phyloP scores from a whole-genome alignment of 2,797 vertebrate species.

The Megaceryle alcyon region DNA sequence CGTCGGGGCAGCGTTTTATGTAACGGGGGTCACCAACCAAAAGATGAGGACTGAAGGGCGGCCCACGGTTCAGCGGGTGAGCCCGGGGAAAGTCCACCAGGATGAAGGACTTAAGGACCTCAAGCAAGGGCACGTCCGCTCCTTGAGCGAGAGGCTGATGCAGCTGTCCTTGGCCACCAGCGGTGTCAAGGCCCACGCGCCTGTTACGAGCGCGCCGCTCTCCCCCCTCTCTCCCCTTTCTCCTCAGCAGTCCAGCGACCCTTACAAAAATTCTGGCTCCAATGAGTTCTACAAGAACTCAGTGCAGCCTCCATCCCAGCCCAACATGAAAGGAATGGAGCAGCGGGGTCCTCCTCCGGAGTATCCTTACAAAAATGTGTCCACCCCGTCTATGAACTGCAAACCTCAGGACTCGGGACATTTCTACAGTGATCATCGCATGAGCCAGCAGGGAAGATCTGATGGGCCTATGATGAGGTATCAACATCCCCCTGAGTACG shows the following conservation, averaged over 20 bases:
- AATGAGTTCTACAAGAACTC: constrained; percentile 91
- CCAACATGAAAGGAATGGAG: constrained; percentile 81
- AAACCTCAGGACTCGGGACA: constrained; percentile 88
- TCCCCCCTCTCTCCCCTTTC: constrained; percentile 88
- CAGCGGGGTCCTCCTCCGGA: constrained; percentile 95
- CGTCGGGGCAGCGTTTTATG: constrained; percentile 91
- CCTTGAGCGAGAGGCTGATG: constrained; percentile 96
- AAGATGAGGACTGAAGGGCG: constrained; percentile 94
- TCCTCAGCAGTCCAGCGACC: constrained; percentile 85
- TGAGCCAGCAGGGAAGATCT: constrained; percentile 85
- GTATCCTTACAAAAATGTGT: constrained; percentile 92
- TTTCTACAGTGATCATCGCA: constrained; percentile 89
- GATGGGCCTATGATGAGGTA: constrained; percentile 93
- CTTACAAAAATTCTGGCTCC: constrained; percentile 81
- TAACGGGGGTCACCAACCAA: constrained; percentile 88
- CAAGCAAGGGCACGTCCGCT: constrained; percentile 97
- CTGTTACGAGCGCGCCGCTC: constrained; percentile 89
- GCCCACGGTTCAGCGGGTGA: constrained; percentile 90
- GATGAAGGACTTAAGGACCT: constrained; percentile 97
- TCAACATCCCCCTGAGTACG: constrained; percentile 97
- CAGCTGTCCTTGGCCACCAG: constrained; percentile 96
- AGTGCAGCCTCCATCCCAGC: constrained; percentile 74
- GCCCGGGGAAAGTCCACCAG: constrained; percentile 91
- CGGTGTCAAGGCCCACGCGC: constrained; percentile 93
- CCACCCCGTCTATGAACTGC: constrained; percentile 81